Base-by-base conservation (phyloP, 1,140 invertebrate genomes). In the Sarcophaga peregrina region DNA sequence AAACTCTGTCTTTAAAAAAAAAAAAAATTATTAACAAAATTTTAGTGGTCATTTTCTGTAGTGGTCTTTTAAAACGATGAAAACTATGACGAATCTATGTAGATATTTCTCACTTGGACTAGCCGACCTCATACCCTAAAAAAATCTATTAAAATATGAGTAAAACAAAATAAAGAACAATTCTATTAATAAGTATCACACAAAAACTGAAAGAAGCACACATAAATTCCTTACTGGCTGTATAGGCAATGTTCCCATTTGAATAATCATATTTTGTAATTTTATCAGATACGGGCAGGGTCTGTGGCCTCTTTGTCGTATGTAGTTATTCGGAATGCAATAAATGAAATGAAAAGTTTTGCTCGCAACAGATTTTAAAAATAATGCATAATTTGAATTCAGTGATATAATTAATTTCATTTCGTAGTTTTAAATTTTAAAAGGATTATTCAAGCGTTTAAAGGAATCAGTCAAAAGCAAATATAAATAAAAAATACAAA, bases 401-500 rank as follows among this genome's bases (percentile, higher is more conserved):
- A 54, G 5, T 11, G 25, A 37, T 37, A 37, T 37, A 37, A 54
- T 11, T 54, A 10, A 3, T 54, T 54, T 54, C 15, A 5, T 15
- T 20, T 72, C 20, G 17, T 11, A 72, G 62, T 25, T 78, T 78
- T 47, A 47, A 78, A 78, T 78, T 78, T 78, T 25, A 78, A 78
- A 46, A 13, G 75, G 75, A 78, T 78, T 78, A 78, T 78, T 78
- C 11, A 3, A 68, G 15, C 54, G n/a, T 15, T 10, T 20, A 78
- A 78, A 78, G 10, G 47, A 78, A 78, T 78, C 75, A 20, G 25
- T 78, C 75, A 47, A 78, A 78, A 50, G 5, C n/a, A 72, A 72
- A 20, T 37, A 78, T 17, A 50, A 78, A 52, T 50, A 20, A 9
- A 11, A 78, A 75, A n/a, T 52, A 50, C 20, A 25, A 25, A 72